Evolutionary conservation across 92 coral and sea anemone species (phyloP).

Genomic region (Phymanthus crucifer): DNA sequence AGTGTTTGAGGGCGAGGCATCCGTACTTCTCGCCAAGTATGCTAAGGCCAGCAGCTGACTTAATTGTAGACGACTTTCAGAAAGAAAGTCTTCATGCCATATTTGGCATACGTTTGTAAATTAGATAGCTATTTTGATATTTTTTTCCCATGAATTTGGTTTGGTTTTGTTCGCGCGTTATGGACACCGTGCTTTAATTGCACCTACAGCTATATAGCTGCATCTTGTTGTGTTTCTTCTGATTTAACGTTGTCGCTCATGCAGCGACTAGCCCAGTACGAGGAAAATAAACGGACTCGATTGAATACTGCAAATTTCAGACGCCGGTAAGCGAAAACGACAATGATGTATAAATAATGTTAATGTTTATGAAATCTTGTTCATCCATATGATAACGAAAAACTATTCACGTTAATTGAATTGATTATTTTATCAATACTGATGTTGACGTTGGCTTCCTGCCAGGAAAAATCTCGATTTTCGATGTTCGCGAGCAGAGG

Average conservation of each 20-base stretch:
- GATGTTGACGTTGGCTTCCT: no score
- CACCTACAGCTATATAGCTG: neutral
- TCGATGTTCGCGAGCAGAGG: no score
- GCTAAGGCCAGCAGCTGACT: conserved; percentile 38
- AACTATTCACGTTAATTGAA: no score
- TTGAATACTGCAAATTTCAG: neutral
- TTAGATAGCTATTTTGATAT: neutral
- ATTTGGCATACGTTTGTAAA: conserved; percentile 6
- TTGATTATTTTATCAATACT: no score
- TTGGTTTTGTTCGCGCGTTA: neutral
- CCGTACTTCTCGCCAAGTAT: conserved; percentile 49
- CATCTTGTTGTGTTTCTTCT: neutral
- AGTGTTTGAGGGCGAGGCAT: conserved; percentile 44
- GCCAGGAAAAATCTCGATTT: no score
- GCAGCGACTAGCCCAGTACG: neutral
- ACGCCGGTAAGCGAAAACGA: no score
- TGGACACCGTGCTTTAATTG: neutral
- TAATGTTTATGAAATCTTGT: no score
- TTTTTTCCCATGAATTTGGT: neutral
- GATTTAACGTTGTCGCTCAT: neutral
- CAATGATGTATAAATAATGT: no score
- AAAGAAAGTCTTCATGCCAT: neutral
- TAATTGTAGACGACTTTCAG: conserved; percentile 25
- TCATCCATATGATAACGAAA: no score
- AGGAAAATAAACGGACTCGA: neutral